Base-by-base conservation (phyloP, 2,797 vertebrate genomes). In the Periparus ater region DNA sequence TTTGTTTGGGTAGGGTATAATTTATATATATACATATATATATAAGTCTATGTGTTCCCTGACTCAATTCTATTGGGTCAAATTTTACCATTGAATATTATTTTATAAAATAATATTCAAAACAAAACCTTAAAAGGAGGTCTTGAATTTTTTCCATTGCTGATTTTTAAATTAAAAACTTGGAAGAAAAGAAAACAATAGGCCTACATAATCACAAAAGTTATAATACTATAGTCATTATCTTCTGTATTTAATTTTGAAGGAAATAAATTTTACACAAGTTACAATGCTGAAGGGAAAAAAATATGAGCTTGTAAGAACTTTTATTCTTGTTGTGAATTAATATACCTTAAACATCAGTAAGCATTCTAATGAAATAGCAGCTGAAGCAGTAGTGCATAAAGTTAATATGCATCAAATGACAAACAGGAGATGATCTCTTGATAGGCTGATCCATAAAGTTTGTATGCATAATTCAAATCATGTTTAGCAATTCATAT, bases 341-440 rank as follows among this genome's bases (percentile, higher is more conserved):
- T 88, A 92, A 91, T 91, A 95, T 63, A 92, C 77, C 75, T 93
- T 94, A 96, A 97, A 92, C 36, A 85, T 89, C 85, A 93, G 70
- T 87, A 96, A 96, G 91, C 87, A 95, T 81, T 87, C 57, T 93
- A 96, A 96, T 89, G 83, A 94, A 97, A 95, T 61, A 83, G 34
- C 75, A 96, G 82, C 94, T 75, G 93, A 96, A 92, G 94, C 95
- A 97, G 45, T 94, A 90, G 81, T 96, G 92, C 96, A 93, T 96
- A 93, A 97, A 97, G 96, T 96, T 95, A 97, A 97, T 96, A 95
- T 94, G 82, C 85, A 95, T 94, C 94, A 94, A 96, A 92, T 93
- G 82, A 94, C 94, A 93, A 82, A 75, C 78, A 82, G 54, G 81
- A 95, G 87, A 96, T 96, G 89, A 97, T 96, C 91, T 88, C 88